These are phyloP conservation scores for Mimas tiliae DNA, from an alignment of 2,888 invertebrate genomes.

Conservation along the genomic window DNA sequence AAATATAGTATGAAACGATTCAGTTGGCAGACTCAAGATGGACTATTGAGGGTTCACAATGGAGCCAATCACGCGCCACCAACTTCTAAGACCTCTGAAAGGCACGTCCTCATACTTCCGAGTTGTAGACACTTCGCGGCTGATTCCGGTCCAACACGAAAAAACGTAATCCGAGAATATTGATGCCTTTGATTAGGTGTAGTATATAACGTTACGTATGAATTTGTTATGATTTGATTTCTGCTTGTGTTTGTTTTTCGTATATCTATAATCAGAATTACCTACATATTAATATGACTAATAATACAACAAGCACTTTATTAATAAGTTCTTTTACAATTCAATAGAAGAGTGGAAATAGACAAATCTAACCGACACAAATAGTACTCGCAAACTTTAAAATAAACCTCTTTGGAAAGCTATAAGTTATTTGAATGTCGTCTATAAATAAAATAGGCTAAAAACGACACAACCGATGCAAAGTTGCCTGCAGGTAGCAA, in stretches of 20 bases:
- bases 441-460: conserved; percentile 3
- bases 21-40: conserved; percentile 66
- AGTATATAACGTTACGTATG: background rate
- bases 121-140: conserved; percentile 57
- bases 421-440: background rate
- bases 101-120: conserved; percentile 72
- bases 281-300: background rate
- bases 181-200: conserved; percentile 3
- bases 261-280: background rate
- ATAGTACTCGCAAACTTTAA: background rate
- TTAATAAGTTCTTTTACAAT: no score
- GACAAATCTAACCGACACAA: background rate
- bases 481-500: conserved; percentile 12
- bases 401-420: background rate
- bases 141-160: conserved; percentile 50
- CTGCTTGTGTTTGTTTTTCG: background rate
- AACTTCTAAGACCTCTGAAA: conserved; percentile 68
- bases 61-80: conserved; percentile 74
- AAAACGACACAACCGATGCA: conserved; percentile 4
- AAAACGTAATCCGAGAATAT: conserved; percentile 53
- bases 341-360: background rate
- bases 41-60: conserved; percentile 77
- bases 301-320: no score
- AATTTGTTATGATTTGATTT: background rate
- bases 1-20: conserved; percentile 52